A percentile compares a stretch with the other conserved stretches of the same genome.
Conservation (phyloP, 2,113 vertebrate species). For the Gobiocypris rarus region DNA sequence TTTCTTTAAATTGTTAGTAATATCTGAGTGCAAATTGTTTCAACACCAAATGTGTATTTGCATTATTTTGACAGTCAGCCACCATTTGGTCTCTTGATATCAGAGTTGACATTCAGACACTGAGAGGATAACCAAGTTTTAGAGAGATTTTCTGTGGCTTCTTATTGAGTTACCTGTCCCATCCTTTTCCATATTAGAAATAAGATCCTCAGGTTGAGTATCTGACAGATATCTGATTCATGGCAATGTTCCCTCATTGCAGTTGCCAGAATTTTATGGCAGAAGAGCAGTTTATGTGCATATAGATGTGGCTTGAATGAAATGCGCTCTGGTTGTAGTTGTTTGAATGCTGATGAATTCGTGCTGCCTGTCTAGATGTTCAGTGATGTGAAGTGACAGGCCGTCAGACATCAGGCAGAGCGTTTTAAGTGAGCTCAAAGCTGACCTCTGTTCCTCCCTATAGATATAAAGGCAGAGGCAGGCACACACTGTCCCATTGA, state of each 20-base stretch:
- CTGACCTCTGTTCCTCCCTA: slow-evolving; percentile 21
- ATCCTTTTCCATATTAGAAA: neutral
- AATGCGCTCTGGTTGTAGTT: slow-evolving; percentile 10
- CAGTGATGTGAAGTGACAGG: slow-evolving; percentile 13
- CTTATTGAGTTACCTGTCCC: neutral
- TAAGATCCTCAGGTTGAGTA: neutral
- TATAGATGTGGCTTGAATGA: neutral
- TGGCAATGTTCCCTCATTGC: no score
- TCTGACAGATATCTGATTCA: neutral
- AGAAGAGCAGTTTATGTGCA: neutral
- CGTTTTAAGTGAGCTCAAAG: slow-evolving; percentile 3
- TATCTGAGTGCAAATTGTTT: no score
- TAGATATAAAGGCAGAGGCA: slow-evolving; percentile 10
- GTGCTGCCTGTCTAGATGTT: neutral
- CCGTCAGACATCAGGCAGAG: slow-evolving; percentile 19
- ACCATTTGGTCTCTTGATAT: neutral
- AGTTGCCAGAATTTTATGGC: neutral
- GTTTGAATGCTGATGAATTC: slow-evolving; percentile 2
- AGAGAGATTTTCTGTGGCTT: neutral
- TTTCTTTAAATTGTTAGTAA: no score
- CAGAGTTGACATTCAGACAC: neutral
- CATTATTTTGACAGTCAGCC: neutral
- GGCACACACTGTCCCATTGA: slow-evolving; percentile 14
- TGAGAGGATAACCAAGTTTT: neutral
- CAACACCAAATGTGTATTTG: neutral